These are phyloP conservation scores for Augiades crinisus DNA, from an alignment of 2,888 invertebrate species.

Conservation along the genomic window DNA sequence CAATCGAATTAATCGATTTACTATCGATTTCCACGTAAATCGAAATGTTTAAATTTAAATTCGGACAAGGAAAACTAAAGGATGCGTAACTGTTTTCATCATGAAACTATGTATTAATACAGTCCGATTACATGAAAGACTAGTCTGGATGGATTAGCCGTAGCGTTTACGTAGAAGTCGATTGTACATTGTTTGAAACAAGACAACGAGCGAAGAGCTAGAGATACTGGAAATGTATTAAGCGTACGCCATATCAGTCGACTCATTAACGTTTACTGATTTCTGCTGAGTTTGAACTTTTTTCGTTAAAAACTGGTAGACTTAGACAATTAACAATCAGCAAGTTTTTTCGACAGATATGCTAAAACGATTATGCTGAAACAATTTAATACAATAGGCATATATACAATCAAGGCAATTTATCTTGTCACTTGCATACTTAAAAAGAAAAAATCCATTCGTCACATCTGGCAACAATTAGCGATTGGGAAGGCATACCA, in stretches of 20 bases:
- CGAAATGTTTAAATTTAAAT: constrained; percentile 14
- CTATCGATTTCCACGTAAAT: constrained; percentile 14
- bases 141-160: constrained; percentile 11
- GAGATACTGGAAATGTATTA: constrained; percentile 8
- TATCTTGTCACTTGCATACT: too few species aligned
- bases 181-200: constrained; percentile 3
- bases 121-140: constrained; percentile 6
- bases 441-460: not conserved
- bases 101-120: constrained; percentile 6
- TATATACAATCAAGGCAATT: too few species aligned
- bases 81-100: not conserved
- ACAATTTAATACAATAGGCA: too few species aligned
- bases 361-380: too few species aligned
- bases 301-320: too few species aligned
- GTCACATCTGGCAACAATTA: not conserved
- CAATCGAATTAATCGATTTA: not conserved
- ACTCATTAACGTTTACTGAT: not conserved
- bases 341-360: too few species aligned
- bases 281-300: too few species aligned
- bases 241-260: not conserved
- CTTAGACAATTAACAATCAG: too few species aligned
- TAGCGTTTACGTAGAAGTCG: constrained; percentile 1
- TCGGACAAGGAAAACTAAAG: constrained; percentile 23
- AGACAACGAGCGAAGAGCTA: constrained; percentile 6
- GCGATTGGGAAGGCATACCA: not conserved